A percentile compares a stretch with the other conserved stretches of the same genome.
Conservation (phyloP, 2,888 invertebrate species). For the Zeuzera pyrina region DNA sequence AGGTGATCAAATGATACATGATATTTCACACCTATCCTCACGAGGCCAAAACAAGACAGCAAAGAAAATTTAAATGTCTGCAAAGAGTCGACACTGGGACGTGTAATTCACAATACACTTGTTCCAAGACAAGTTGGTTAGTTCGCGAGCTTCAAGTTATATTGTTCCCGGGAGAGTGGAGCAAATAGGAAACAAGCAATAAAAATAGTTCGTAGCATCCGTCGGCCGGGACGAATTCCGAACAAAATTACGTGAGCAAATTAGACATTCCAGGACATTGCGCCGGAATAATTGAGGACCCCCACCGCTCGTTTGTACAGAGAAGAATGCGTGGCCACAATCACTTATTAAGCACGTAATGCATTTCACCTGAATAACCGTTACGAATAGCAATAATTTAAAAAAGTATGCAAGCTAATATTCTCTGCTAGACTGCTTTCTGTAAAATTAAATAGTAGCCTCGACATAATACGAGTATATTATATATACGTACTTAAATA, state of each 20-base stretch:
- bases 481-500: no score
- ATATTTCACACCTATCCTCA: constrained; percentile 31
- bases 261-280: constrained; percentile 68
- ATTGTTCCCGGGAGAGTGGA: constrained; percentile 55
- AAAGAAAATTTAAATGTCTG: constrained; percentile 31
- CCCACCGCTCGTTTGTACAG: constrained; percentile 22
- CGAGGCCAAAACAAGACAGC: constrained; percentile 28
- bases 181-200: constrained; percentile 69
- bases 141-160: constrained; percentile 53
- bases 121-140: constrained; percentile 50
- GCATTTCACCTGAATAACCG: no score
- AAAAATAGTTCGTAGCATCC: constrained; percentile 66
- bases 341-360: background rate
- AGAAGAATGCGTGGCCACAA: constrained; percentile 30
- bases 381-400: no score
- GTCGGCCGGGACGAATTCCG: constrained; percentile 61
- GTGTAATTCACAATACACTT: constrained; percentile 64
- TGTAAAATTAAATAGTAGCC: no score
- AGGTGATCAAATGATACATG: no score
- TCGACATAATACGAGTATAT: no score
- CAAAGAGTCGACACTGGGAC: constrained; percentile 26
- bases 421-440: no score
- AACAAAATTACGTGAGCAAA: constrained; percentile 70
- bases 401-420: no score
- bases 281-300: constrained; percentile 57